Base-by-base conservation (phyloP, 2,888 invertebrate genomes). In the Drosophila putrida region DNA sequence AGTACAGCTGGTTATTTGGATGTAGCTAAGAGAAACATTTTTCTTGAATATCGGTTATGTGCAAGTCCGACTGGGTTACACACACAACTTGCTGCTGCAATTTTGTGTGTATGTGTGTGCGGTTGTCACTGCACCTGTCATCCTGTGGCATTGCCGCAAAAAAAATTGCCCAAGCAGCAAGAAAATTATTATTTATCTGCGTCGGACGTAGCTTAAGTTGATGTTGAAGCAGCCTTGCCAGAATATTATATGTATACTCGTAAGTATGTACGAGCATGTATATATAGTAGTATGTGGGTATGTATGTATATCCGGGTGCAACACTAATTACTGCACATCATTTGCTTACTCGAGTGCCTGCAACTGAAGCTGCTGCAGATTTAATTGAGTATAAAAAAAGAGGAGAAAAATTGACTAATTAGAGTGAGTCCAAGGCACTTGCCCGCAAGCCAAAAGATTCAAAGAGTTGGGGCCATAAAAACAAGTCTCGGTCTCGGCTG, bases 251-350 rank as follows among this genome's bases (percentile, higher is more conserved):
- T 44, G 47, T 46, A 46, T 28, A 20, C 20, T 20, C 20, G 20
- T 20, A 49, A 47, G 6, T 41, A 27, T 50, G 36, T 64, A 51
- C n/a, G n/a, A n/a, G n/a, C n/a, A n/a, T 47, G 33, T 58, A 35
- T 54, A 20, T 20, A 20, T 3, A 20, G 20, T 20, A 20, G 31
- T 57, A 13, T 51, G 39, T 49, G 20, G 13, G 50, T 47, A 13
- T 51, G 6, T 46, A 31, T 41, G 36, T 58, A 25, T 53, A 15
- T 59, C 25, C 41, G 39, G 43, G 13, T 63, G 62, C 67, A 50
- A 71, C 79, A 89, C 89, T 86, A 86, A 86, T 86, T 86, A 86
- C 89, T 85, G 88, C 89, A 88, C 89, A 89, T 86, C 85, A 86
- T 86, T 86, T 86, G 85, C 85, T 89, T 86, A 89, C 88, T 75